Percentiles rank a stretch among this genome's conserved stretches.
These are phyloP conservation scores for Mayetiola destructor DNA, from an alignment of 2,888 invertebrate genomes.

Conservation along the genomic window DNA sequence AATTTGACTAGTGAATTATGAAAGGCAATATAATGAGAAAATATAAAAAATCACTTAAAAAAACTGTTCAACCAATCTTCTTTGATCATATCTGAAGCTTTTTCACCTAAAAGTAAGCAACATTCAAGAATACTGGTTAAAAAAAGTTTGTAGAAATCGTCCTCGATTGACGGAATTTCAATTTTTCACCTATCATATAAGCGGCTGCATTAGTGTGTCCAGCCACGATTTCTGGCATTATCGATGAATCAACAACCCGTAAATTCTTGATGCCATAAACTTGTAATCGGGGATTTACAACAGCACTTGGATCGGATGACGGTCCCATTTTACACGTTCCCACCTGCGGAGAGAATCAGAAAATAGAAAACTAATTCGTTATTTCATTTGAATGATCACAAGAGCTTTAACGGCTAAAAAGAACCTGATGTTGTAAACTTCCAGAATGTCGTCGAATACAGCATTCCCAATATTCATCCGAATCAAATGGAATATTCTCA, in stretches of 20 bases:
- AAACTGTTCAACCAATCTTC: conserved; percentile 1
- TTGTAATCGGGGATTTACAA: conserved; percentile 46
- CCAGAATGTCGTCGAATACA: conserved; percentile 53
- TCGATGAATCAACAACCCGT: conserved; percentile 43
- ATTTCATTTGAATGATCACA: neutral
- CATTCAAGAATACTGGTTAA: too few species aligned
- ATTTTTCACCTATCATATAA: conserved; percentile 83
- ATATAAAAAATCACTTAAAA: neutral
- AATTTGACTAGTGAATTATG: too few species aligned
- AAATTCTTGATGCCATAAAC: conserved; percentile 40
- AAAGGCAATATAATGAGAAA: too few species aligned
- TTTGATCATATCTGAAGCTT: conserved; percentile 9
- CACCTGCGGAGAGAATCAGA: conserved; percentile 24
- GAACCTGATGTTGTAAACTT: conserved; percentile 55
- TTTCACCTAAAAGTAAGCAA: too few species aligned
- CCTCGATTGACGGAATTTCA: too few species aligned
- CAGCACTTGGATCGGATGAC: conserved; percentile 39
- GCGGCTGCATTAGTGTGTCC: conserved; percentile 50
- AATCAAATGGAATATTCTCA: conserved; percentile 42
- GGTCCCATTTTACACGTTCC: conserved; percentile 59
- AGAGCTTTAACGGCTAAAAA: neutral
- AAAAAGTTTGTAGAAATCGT: too few species aligned
- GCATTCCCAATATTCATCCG: conserved; percentile 61
- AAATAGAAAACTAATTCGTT: neutral
- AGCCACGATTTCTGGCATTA: conserved; percentile 36